Percentiles rank a stretch among this genome's conserved stretches.
Conservation (phyloP, 2,888 invertebrate genomes). For the Hydrotaea cyrtoneurina region DNA sequence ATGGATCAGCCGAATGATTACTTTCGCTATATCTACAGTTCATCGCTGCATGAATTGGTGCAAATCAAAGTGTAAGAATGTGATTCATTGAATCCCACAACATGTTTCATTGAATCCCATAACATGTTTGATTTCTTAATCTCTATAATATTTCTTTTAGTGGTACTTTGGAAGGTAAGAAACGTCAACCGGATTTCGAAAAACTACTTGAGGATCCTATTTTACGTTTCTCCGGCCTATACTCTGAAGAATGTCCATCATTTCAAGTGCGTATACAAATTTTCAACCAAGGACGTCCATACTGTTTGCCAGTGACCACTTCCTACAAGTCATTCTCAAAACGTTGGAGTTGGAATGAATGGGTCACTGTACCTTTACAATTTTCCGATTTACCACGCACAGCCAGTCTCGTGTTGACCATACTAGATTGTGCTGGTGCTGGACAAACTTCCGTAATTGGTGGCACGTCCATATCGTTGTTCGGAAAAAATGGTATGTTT, state of each 20-base stretch:
- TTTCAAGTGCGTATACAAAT: conserved; percentile 94
- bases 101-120: too few relatives aligned
- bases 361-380: conserved; percentile 94
- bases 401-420: conserved; percentile 91
- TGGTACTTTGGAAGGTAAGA: conserved; percentile 95
- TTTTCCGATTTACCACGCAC: conserved; percentile 95
- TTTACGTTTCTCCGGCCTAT: conserved; percentile 94
- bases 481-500: conserved; percentile 96
- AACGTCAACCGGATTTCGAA: conserved; percentile 92
- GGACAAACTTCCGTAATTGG: conserved; percentile 92
- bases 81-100: neutral
- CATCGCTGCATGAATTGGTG: conserved; percentile 91
- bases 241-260: conserved; percentile 92
- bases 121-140: too few relatives aligned
- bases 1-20: conserved; percentile 85
- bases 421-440: conserved; percentile 95
- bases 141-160: conserved; percentile 81
- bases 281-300: conserved; percentile 89
- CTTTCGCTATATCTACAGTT: conserved; percentile 94
- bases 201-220: conserved; percentile 93
- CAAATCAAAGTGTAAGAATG: conserved; percentile 94
- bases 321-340: conserved; percentile 95
- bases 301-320: conserved; percentile 93
- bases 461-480: conserved; percentile 95
- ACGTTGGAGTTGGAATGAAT: conserved; percentile 99